phyloP scores from a whole-genome alignment of 2,797 vertebrate genomes.

The Bothrops alternatus region DNA sequence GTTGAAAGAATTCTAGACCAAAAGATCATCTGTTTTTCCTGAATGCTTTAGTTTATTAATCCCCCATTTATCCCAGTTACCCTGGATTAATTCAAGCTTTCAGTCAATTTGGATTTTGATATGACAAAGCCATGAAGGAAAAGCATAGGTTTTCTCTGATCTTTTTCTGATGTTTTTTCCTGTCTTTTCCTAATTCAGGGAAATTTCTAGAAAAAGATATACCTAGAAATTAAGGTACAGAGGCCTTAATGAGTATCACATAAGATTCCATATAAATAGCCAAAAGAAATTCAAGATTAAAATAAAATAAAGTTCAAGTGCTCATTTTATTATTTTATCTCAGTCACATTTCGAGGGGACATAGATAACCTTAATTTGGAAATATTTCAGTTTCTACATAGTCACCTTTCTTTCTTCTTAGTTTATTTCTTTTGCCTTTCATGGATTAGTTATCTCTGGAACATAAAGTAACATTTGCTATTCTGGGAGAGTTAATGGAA shows the following conservation, averaged over 20 bases:
- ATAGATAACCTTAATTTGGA: slow-evolving; percentile 9
- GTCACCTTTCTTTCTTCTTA: slow-evolving; percentile 23
- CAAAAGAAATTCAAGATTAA: slow-evolving; percentile 52
- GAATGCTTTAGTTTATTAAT: not conserved
- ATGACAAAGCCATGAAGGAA: not conserved
- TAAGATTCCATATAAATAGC: slow-evolving; percentile 31
- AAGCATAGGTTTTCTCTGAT: not conserved
- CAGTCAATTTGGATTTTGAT: not conserved
- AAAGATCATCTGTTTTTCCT: not conserved
- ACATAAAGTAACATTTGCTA: not conserved
- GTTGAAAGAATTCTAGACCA: not conserved
- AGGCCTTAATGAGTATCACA: slow-evolving; percentile 1
- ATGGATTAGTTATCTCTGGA: slow-evolving; percentile 21
- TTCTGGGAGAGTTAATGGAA: not conserved
- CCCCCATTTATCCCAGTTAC: not conserved
- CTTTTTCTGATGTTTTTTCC: not conserved
- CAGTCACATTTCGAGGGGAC: not conserved
- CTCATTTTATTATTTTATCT: slow-evolving; percentile 59
- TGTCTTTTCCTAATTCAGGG: not conserved
- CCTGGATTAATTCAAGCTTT: not conserved
- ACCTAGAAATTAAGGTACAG: not conserved
- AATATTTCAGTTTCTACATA: slow-evolving; percentile 31
- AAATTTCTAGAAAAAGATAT: not conserved
- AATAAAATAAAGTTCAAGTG: slow-evolving; percentile 64
- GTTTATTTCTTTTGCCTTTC: slow-evolving; percentile 44